Evolutionary conservation across 2,113 vertebrate genomes (phyloP).

Genomic region (human (Homo sapiens)): GRCh38 chr3:171935501-171936000

Average conservation of each 20-base stretch:
- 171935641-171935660: not conserved
- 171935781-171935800: not conserved
- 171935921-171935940: not conserved
- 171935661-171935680: not conserved
- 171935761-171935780: not conserved
- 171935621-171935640: not conserved
- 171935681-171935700: not conserved
- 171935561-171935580: not conserved
- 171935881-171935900: not conserved
- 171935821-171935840: not conserved
- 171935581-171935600: not conserved
- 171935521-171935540: not conserved
- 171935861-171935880: not conserved
- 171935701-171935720: not conserved
- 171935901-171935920: not conserved
- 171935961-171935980: not conserved
- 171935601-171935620: not conserved
- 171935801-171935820: constrained; percentile 36
- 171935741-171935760: not conserved
- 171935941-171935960: not conserved
- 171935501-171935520: not conserved
- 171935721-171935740: not conserved
- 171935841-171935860: not conserved
- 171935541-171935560: not conserved
- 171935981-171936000: not conserved